Percentiles rank a stretch among this genome's conserved stretches.
Evolutionary conservation across 2,797 vertebrate genomes (phyloP).

Genomic region (Pangasius sanitwongsei): DNA sequence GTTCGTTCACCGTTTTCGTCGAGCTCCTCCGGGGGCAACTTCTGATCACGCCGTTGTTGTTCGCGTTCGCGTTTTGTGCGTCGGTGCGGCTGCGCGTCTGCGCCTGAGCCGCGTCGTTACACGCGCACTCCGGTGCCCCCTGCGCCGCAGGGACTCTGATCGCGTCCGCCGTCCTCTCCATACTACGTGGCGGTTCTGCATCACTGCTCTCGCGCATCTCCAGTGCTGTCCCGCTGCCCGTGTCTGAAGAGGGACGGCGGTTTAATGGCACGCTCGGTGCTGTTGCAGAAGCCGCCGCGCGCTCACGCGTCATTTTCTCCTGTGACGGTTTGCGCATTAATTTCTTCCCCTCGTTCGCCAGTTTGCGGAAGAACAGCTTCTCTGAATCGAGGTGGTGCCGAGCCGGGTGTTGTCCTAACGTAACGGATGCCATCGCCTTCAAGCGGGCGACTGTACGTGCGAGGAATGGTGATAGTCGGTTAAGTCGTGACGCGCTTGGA

Average conservation of each 20-base stretch:
- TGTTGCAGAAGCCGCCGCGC: conserved; percentile 16
- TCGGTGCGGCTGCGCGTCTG: conserved; percentile 12
- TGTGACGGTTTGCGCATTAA: conserved; percentile 48
- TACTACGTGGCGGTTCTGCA: conserved; percentile 63
- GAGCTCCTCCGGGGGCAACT: conserved; percentile 52
- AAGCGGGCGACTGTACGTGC: conserved; percentile 18
- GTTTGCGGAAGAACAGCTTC: conserved; percentile 69
- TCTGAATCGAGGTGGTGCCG: conserved; percentile 75
- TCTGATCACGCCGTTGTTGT: conserved; percentile 54
- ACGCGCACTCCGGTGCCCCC: background rate
- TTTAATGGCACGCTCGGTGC: background rate
- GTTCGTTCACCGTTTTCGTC: conserved; percentile 14
- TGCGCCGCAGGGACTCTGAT: conserved; percentile 2
- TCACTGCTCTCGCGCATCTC: background rate
- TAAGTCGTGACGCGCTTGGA: conserved; percentile 61
- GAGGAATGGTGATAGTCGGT: conserved; percentile 24
- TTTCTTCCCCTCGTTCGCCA: conserved; percentile 70
- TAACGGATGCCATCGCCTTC: conserved; percentile 73
- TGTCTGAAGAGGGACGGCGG: background rate
- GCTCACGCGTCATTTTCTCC: conserved; percentile 44
- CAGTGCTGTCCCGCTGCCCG: background rate
- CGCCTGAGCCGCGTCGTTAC: background rate
- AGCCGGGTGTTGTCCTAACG: conserved; percentile 74
- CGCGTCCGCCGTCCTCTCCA: conserved; percentile 25
- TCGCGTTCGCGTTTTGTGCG: conserved; percentile 45